Base-by-base conservation (phyloP, 1,140 invertebrate genomes). In the Coelopa frigida region DNA sequence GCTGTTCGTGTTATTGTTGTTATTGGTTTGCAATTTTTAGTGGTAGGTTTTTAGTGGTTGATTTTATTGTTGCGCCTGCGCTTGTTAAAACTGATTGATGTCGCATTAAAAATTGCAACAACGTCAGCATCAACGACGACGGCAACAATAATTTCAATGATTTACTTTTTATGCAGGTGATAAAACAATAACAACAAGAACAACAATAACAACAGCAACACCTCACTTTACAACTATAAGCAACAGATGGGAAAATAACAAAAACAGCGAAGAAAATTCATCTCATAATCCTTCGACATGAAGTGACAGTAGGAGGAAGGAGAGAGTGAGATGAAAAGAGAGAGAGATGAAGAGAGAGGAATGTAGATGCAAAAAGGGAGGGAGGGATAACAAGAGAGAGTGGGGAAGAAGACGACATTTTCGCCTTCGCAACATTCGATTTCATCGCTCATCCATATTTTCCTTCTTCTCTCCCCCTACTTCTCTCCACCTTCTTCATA, bases 101-200 rank as follows among this genome's bases (percentile, higher is more conserved):
- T n/a, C n/a, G n/a, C n/a, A n/a, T n/a, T n/a, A n/a, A n/a, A n/a
- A 46, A 18, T 45, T 23, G 10, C 5, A 21, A 29, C 39, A 26
- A 14, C 21, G 22, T 22, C 3, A 20, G 12, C 37, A 5, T 12
- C 29, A 26, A 2, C 14, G 20, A 17, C 22, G 39, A 41, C 22
- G 23, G 20, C 21, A 17, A 27, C 22, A n/a, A n/a, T n/a, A n/a
- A n/a, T n/a, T n/a, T n/a, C n/a, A n/a, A n/a, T n/a, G n/a, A n/a
- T n/a, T n/a, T n/a, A n/a, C n/a, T n/a, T n/a, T n/a, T n/a, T n/a
- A n/a, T n/a, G n/a, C n/a, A n/a, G n/a, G n/a, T n/a, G n/a, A n/a
- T n/a, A n/a, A n/a, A n/a, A 4, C 33, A 35, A 35, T 35, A 35
- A 35, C 5, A 14, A 35, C 33, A 35, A 35, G 15, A 35, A 35